A percentile compares a stretch with the other conserved stretches of the same genome.
phyloP scores from a whole-genome alignment of 2,113 vertebrate genomes.

The Chrysochloris asiatica region DNA sequence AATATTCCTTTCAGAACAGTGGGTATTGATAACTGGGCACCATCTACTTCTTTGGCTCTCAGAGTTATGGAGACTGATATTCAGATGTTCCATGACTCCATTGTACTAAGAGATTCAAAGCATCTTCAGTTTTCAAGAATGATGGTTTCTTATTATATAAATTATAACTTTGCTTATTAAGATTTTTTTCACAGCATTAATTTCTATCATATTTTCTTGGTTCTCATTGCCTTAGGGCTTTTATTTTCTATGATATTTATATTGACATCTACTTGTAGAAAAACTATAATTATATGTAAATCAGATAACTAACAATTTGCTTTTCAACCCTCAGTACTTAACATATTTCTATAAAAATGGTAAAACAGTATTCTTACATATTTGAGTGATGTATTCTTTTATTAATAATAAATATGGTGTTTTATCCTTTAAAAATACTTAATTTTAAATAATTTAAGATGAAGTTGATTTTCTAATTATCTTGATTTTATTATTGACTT shows the following conservation, averaged over 20 bases:
- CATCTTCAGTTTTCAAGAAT: too few species aligned
- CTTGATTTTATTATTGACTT: too few species aligned
- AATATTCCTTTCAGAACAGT: too few species aligned
- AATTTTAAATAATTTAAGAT: too few species aligned
- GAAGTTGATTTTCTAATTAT: too few species aligned
- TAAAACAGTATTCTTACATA: constrained; percentile 4
- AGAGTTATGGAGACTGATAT: too few species aligned
- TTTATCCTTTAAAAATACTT: too few species aligned
- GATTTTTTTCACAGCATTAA: constrained; percentile 11
- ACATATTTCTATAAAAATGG: constrained; percentile 8
- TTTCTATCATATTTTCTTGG: background rate
- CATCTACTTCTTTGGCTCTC: too few species aligned
- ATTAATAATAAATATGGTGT: too few species aligned
- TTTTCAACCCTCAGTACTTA: background rate
- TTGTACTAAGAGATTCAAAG: too few species aligned
- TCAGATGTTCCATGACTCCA: too few species aligned
- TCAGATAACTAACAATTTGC: background rate
- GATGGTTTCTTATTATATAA: background rate
- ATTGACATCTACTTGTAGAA: background rate
- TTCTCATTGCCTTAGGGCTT: background rate
- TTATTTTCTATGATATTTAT: background rate
- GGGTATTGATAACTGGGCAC: too few species aligned
- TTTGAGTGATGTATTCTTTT: background rate
- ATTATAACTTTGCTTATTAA: constrained; percentile 25
- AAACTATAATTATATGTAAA: background rate